Evolutionary conservation across 2,113 vertebrate genomes (phyloP).

Genomic region (Cyanoliseus patagonus): DNA sequence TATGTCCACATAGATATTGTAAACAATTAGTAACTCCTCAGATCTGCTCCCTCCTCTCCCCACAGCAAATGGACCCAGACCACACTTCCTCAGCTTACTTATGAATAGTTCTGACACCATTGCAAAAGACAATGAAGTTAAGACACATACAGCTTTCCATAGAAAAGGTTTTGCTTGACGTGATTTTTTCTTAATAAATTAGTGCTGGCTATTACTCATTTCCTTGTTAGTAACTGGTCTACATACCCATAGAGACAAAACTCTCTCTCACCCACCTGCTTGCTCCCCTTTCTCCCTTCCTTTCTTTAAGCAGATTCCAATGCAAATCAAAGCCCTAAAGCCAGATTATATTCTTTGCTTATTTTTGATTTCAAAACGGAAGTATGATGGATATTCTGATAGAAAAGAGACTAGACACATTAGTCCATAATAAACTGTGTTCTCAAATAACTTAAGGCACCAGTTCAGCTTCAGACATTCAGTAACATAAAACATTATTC

Average conservation of each 20-base stretch:
- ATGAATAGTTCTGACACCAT: neutral
- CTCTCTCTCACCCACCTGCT: neutral
- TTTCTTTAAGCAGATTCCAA: neutral
- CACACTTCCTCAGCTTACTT: neutral
- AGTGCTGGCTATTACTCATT: neutral
- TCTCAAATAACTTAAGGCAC: constrained; percentile 10
- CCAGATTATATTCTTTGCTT: neutral
- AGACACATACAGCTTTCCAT: neutral
- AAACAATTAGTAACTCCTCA: neutral
- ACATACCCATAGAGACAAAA: neutral
- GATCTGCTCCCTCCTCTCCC: neutral
- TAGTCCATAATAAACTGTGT: neutral
- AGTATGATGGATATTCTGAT: constrained; percentile 16
- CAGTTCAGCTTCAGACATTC: neutral
- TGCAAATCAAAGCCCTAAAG: neutral
- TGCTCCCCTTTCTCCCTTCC: neutral
- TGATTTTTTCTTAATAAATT: neutral
- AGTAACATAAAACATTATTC: constrained; percentile 32
- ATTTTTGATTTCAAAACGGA: neutral
- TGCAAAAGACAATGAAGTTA: neutral
- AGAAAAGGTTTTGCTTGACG: neutral
- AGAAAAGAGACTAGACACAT: neutral
- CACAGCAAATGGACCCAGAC: neutral
- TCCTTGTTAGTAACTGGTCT: neutral
- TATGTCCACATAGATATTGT: rapidly evolving